Evolutionary conservation across 2,888 invertebrate genomes (phyloP).

Genomic region (Drosophila dives): DNA sequence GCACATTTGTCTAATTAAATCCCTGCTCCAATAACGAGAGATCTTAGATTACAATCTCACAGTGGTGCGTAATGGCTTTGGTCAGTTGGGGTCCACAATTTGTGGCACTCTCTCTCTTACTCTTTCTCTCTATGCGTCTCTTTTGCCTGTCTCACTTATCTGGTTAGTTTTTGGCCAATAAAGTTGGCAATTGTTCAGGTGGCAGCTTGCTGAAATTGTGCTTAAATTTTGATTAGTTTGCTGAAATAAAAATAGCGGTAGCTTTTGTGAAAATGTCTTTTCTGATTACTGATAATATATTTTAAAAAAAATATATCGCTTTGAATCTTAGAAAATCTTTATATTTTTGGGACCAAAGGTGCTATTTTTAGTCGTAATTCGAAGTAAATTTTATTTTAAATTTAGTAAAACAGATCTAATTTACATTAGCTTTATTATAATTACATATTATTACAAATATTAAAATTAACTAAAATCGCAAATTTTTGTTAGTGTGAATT

Average conservation of each 20-base stretch:
- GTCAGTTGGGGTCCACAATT: constrained; percentile 39
- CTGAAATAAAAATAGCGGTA: constrained; percentile 10
- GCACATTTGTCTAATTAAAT: constrained; percentile 84
- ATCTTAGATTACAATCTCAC: constrained; percentile 76
- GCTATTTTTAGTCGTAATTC: not conserved
- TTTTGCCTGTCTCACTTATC: not conserved
- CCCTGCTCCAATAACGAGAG: constrained; percentile 79
- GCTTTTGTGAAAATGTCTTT: not conserved
- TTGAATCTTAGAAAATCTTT: not conserved
- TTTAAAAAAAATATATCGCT: not conserved
- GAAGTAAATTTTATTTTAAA: no score
- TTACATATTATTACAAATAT: not conserved
- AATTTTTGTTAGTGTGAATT: not conserved
- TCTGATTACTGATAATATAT: not conserved
- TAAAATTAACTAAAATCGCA: not conserved
- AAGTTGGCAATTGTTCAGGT: constrained; percentile 30
- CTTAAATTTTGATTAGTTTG: constrained; percentile 40
- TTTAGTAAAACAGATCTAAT: not conserved
- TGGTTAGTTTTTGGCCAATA: not conserved
- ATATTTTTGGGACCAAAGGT: not conserved
- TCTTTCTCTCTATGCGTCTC: not conserved
- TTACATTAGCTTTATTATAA: not conserved
- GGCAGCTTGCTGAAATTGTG: constrained; percentile 28
- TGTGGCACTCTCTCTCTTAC: not conserved
- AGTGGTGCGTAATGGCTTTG: constrained; percentile 67